Evolutionary conservation across 2,888 invertebrate species (phyloP).

Genomic region (Synanthedon tipuliformis): DNA sequence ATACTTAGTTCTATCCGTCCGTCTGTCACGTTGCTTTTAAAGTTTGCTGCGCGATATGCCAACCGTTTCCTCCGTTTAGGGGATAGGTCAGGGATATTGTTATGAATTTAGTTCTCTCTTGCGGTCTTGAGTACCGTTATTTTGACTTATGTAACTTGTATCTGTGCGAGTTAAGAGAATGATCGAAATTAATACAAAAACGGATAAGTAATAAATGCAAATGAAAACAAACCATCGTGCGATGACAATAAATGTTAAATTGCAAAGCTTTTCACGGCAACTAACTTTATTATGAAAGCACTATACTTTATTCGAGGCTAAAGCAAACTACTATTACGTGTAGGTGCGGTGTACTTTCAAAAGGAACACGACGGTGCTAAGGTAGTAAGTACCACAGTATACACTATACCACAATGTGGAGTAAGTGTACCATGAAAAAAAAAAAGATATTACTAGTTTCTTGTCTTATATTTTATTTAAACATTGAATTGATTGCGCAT

Average conservation of each 20-base stretch:
- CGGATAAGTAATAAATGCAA: too few relatives aligned
- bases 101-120: neutral
- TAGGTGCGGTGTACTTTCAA: neutral
- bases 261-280: neutral
- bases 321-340: neutral
- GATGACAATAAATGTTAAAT: too few relatives aligned
- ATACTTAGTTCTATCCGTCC: constrained; percentile 2
- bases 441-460: too few relatives aligned
- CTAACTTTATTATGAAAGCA: neutral
- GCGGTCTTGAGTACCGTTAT: too few relatives aligned
- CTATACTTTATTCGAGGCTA: neutral
- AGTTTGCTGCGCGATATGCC: neutral
- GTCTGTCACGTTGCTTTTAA: neutral
- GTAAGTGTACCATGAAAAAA: too few relatives aligned
- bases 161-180: too few relatives aligned
- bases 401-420: neutral
- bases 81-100: neutral
- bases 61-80: neutral
- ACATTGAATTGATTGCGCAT: too few relatives aligned
- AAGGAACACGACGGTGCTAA: neutral
- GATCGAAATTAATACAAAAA: too few relatives aligned
- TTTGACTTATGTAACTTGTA: too few relatives aligned
- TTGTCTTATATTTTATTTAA: too few relatives aligned
- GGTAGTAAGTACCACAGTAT: neutral
- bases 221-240: too few relatives aligned